A percentile compares a stretch with the other conserved stretches of the same genome.
These are phyloP conservation scores for Pogonomyrmex barbatus DNA, from an alignment of 1,140 invertebrate species.

Conservation along the genomic window DNA sequence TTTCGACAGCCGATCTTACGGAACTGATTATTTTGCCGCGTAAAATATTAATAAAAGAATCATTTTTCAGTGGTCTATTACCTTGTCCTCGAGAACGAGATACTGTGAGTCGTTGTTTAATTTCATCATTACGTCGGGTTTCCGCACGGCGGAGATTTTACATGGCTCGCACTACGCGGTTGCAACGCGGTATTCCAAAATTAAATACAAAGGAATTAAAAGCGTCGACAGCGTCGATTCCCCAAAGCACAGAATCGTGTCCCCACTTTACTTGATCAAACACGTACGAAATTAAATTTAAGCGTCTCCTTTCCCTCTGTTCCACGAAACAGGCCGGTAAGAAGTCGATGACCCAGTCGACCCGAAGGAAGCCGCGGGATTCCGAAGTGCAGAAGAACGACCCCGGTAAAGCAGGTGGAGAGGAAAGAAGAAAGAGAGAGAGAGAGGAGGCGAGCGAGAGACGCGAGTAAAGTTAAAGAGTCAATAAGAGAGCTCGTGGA, in stretches of 20 bases:
- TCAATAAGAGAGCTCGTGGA: slow-evolving; percentile 79
- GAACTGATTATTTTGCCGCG: slow-evolving; percentile 13
- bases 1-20: slow-evolving; percentile 11
- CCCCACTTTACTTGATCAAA: slow-evolving; percentile 61
- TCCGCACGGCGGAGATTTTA: neutral
- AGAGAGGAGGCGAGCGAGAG: slow-evolving; percentile 51
- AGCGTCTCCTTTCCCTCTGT: slow-evolving; percentile 65
- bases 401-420: slow-evolving; percentile 36
- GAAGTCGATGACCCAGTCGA: slow-evolving; percentile 74
- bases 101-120: neutral
- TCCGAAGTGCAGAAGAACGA: slow-evolving; percentile 60
- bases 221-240: slow-evolving; percentile 7
- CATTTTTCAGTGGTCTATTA: neutral
- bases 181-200: neutral
- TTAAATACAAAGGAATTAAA: slow-evolving; percentile 46
- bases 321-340: slow-evolving; percentile 73
- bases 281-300: slow-evolving; percentile 72
- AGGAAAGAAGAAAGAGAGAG: slow-evolving; percentile 36
- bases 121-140: neutral
- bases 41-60: slow-evolving; percentile 15
- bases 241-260: slow-evolving; percentile 53
- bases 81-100: neutral
- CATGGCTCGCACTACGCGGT: neutral
- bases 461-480: slow-evolving; percentile 82
- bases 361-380: slow-evolving; percentile 64